Percentiles rank a stretch among this genome's conserved stretches.
These are phyloP conservation scores for Dascyllus trimaculatus DNA, from an alignment of 2,113 vertebrate species.

Conservation along the genomic window DNA sequence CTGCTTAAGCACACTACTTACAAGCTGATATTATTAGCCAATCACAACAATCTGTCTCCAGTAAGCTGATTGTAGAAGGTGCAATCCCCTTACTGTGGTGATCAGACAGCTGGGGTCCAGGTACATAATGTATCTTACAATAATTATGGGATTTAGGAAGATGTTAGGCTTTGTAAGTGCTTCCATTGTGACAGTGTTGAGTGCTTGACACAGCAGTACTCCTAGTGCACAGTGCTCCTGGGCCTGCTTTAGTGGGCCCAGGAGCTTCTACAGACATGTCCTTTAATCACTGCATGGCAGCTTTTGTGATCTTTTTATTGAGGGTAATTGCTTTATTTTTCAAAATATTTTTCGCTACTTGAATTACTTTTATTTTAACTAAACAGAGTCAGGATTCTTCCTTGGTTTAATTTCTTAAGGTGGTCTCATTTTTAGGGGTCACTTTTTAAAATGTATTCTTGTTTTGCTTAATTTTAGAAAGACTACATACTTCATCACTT, in stretches of 20 bases:
- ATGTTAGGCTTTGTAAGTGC: slow-evolving; percentile 84
- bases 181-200: slow-evolving; percentile 81
- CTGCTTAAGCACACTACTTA: slow-evolving; percentile 79
- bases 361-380: neutral
- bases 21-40: slow-evolving; percentile 79
- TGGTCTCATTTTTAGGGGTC: no score
- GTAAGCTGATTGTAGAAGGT: slow-evolving; percentile 84
- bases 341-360: neutral
- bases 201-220: slow-evolving; percentile 78
- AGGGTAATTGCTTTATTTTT: neutral
- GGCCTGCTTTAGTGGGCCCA: slow-evolving; percentile 22
- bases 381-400: neutral
- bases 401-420: neutral
- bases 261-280: slow-evolving; percentile 73
- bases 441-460: no score
- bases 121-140: slow-evolving; percentile 84
- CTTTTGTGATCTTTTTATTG: slow-evolving; percentile 26
- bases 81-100: slow-evolving; percentile 78
- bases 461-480: no score
- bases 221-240: slow-evolving; percentile 69
- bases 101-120: slow-evolving; percentile 80
- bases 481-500: no score
- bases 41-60: slow-evolving; percentile 80
- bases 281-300: slow-evolving; percentile 69
- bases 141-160: slow-evolving; percentile 85